Percentiles rank a stretch among this genome's conserved stretches.
These are phyloP conservation scores for Himantopus leucocephalus DNA, from an alignment of 2,113 vertebrate species.

Conservation along the genomic window DNA sequence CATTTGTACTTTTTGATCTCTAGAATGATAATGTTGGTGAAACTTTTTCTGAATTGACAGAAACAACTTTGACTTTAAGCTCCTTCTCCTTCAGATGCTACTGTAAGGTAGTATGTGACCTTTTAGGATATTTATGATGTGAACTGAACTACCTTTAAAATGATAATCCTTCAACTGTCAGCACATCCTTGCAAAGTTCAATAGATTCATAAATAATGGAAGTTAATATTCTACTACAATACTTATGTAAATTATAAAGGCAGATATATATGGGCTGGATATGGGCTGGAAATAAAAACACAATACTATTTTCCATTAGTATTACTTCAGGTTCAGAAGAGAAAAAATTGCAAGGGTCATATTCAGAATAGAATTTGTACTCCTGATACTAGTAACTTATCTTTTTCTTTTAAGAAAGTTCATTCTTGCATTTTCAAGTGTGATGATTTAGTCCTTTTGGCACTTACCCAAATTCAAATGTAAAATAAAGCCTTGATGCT, in stretches of 20 bases:
- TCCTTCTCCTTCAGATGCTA: slow-evolving; percentile 43
- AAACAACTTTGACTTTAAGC: slow-evolving; percentile 37
- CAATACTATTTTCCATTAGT: slow-evolving; percentile 36
- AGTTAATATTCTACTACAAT: slow-evolving; percentile 70
- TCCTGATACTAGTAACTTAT: slow-evolving; percentile 7
- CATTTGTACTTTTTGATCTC: not conserved
- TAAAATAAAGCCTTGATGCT: slow-evolving; percentile 49
- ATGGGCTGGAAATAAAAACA: slow-evolving; percentile 63
- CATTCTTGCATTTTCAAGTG: slow-evolving; percentile 39
- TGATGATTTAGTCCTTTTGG: slow-evolving; percentile 40
- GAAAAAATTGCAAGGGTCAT: not conserved
- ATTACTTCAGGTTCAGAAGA: slow-evolving; percentile 37
- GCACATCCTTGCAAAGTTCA: slow-evolving; percentile 78
- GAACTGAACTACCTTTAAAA: slow-evolving; percentile 73
- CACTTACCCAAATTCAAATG: slow-evolving; percentile 32
- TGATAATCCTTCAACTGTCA: slow-evolving; percentile 67
- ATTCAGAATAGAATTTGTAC: not conserved
- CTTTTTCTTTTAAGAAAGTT: slow-evolving; percentile 4
- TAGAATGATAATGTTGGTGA: not conserved
- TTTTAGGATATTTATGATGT: slow-evolving; percentile 76
- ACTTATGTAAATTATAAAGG: slow-evolving; percentile 71
- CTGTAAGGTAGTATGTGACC: slow-evolving; percentile 62
- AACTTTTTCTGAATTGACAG: slow-evolving; percentile 4
- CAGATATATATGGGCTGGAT: slow-evolving; percentile 28
- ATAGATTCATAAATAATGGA: slow-evolving; percentile 78